Percentiles rank a stretch among this genome's conserved stretches.
These are phyloP conservation scores for Spea multiplicata DNA, from an alignment of 2,113 vertebrate genomes.

Conservation along the genomic window DNA sequence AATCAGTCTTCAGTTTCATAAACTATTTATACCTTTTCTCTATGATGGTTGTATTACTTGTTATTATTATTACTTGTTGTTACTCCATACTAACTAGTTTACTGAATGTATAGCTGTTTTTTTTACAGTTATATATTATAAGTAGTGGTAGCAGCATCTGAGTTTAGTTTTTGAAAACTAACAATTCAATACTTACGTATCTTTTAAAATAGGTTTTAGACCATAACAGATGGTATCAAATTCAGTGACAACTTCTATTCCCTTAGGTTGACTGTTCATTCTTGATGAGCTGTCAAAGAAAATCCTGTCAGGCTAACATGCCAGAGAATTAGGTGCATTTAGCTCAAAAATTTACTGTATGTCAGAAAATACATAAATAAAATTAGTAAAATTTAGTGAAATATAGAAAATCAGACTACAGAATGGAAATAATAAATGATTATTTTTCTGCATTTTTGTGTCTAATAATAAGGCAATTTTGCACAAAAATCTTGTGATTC, in stretches of 20 bases:
- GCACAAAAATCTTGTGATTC: too few relatives aligned
- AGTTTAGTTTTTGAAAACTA: too few relatives aligned
- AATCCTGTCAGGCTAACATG: slow-evolving; percentile 23
- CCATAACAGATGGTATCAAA: slow-evolving; percentile 19
- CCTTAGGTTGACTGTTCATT: slow-evolving; percentile 30
- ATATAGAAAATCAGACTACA: background rate
- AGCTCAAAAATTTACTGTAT: background rate
- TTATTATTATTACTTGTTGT: too few relatives aligned
- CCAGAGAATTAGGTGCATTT: slow-evolving; percentile 25
- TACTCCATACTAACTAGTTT: too few relatives aligned
- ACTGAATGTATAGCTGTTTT: too few relatives aligned
- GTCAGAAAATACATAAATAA: background rate
- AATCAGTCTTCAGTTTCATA: too few relatives aligned
- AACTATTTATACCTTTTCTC: too few relatives aligned
- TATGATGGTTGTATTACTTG: too few relatives aligned
- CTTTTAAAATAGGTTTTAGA: background rate
- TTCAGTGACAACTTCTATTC: background rate
- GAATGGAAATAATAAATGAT: background rate
- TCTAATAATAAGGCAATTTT: too few relatives aligned
- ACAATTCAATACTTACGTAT: too few relatives aligned
- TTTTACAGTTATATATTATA: too few relatives aligned
- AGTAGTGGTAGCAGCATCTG: too few relatives aligned
- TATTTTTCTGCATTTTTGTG: background rate
- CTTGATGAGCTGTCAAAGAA: slow-evolving; percentile 24
- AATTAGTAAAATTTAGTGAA: slow-evolving; percentile 1